Base-by-base conservation (phyloP, 35 echinoderm and acorn worm species). In the Eucidaris tribuloides region DNA sequence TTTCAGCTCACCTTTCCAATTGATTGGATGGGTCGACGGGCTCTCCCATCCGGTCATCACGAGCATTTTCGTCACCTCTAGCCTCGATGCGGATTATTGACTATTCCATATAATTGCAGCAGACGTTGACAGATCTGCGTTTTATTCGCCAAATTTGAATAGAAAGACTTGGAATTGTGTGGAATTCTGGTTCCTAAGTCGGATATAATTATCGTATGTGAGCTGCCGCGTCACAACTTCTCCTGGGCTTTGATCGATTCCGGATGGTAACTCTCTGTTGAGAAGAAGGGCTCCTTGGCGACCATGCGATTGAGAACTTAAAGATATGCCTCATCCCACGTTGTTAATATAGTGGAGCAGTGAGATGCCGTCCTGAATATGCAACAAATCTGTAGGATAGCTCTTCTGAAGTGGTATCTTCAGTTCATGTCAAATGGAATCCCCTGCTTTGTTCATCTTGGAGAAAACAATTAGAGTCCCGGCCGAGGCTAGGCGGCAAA, bases 281-380 rank as follows among this genome's bases (percentile, higher is more conserved):
- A 79, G 45, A 91, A n/a, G n/a, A 91, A 79, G 61, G 84, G 48
- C 7, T 78, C 54, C 45, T 91, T 91, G 9, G 82, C 42, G 25
- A 80, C 43, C 81, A 91, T 85, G n/a, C 70, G 82, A 71, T 91
- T 52, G 46, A 79, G 42, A 3, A 91, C 43, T 59, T 85, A 15
- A 17, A 79, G 64, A n/a, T 81, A 84, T 48, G 84, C 80, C 37
- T 71, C 72, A 65, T 49, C 70, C 43, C 84, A 91, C 22, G 66
- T 91, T 49, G 7, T 27, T 54, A 30, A 91, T 81, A 20, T 41
- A 33, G 40, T 91, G 59, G 76, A 91, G 85, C 22, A 91, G 44
- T 70, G 89, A 81, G 81, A 85, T 85, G 1, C 88, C 88, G 79
- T 90, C 88, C 28, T 90, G 65, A 37, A 90, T 78, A 50, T 45